Evolutionary conservation across 2,888 invertebrate species (phyloP).

Genomic region (Lepidocyrtinus sp.): DNA sequence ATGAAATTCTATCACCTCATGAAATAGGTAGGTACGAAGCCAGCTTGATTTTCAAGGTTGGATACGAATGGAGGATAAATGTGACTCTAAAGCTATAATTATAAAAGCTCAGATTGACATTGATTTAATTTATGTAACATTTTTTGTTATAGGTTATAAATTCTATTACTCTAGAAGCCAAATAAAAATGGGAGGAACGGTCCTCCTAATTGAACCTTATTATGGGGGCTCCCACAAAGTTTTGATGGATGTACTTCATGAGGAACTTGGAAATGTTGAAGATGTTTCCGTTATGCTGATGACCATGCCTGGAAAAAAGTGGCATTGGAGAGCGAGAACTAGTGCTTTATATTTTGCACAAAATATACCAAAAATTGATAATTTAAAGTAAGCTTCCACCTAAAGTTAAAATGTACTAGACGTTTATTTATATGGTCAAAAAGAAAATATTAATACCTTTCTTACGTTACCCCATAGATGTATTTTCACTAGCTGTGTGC

Average conservation of each 20-base stretch:
- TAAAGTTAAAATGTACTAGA: too few species aligned
- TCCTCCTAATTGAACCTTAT: slow-evolving; percentile 80
- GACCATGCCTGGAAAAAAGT: slow-evolving; percentile 81
- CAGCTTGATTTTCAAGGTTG: too few species aligned
- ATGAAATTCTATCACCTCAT: too few species aligned
- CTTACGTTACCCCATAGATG: slow-evolving; percentile 73
- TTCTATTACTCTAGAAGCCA: too few species aligned
- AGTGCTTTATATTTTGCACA: slow-evolving; percentile 79
- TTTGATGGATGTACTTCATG: slow-evolving; percentile 64
- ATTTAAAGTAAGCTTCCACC: slow-evolving; percentile 71
- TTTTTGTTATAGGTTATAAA: too few species aligned
- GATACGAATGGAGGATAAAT: too few species aligned
- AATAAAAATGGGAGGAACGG: slow-evolving; percentile 21
- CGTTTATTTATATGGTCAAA: too few species aligned
- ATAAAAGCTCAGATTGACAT: too few species aligned
- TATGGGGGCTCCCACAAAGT: slow-evolving; percentile 83
- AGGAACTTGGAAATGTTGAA: slow-evolving; percentile 50
- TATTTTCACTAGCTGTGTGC: slow-evolving; percentile 80
- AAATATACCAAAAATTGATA: slow-evolving; percentile 75
- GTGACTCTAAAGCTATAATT: too few species aligned
- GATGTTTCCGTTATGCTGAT: slow-evolving; percentile 71
- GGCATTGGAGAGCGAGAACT: slow-evolving; percentile 84
- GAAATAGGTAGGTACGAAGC: too few species aligned
- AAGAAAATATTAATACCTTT: neutral
- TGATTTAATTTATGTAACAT: too few species aligned